Evolutionary conservation across 2,797 vertebrate genomes (phyloP).

Genomic region (Emys orbicularis): DNA sequence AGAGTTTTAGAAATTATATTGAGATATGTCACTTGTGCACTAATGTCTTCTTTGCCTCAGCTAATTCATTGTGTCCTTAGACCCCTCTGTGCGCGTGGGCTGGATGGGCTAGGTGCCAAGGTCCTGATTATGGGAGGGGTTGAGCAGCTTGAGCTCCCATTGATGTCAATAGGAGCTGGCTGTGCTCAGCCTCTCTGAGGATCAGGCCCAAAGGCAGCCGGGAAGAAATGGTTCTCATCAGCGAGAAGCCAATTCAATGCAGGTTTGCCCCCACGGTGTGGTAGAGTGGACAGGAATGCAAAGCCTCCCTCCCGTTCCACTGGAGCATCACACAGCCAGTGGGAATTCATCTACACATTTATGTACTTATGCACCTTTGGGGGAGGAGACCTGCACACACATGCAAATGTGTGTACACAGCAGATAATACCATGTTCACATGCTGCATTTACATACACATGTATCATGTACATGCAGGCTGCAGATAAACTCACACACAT

Average conservation of each 20-base stretch:
- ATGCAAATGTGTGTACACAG: accelerated
- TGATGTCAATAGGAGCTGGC: background rate
- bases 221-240: slow-evolving; percentile 1
- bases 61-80: background rate
- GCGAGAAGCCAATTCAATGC: background rate
- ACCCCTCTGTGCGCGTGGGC: accelerated
- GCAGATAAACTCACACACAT: accelerated
- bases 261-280: background rate
- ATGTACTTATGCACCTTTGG: background rate
- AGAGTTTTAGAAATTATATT: slow-evolving; percentile 90
- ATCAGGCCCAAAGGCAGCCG: background rate
- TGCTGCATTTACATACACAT: accelerated
- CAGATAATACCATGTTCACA: accelerated
- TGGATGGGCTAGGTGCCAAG: accelerated
- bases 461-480: background rate
- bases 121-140: accelerated
- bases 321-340: background rate
- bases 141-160: background rate
- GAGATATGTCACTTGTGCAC: slow-evolving; percentile 81
- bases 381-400: accelerated
- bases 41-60: slow-evolving; percentile 69
- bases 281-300: background rate
- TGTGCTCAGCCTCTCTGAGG: background rate
- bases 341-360: background rate
- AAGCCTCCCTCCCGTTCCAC: background rate